Evolutionary conservation across 2,888 invertebrate genomes (phyloP).

Genomic region (Acheta domesticus): DNA sequence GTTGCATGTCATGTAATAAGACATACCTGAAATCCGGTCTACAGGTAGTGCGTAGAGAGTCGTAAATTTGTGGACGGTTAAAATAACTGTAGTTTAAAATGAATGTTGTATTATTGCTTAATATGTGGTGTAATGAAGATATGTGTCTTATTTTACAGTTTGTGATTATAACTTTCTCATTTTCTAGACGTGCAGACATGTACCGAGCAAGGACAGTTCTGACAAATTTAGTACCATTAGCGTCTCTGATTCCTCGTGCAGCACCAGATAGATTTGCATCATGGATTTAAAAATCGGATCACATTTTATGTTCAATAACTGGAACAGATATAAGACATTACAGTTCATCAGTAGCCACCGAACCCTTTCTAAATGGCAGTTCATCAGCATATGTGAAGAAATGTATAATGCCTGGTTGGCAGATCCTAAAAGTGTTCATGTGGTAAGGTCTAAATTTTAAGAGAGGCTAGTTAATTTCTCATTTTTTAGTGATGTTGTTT

Average conservation of each 20-base stretch:
- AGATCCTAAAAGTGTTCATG: conserved; percentile 92
- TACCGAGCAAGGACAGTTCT: conserved; percentile 75
- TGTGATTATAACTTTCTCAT: too few species aligned
- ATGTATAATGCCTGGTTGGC: conserved; percentile 96
- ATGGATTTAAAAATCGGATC: conserved; percentile 60
- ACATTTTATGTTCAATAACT: conserved; percentile 37
- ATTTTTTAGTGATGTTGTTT: neutral
- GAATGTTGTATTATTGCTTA: too few species aligned
- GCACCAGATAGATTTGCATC: conserved; percentile 69
- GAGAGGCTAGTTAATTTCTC: neutral
- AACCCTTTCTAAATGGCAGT: conserved; percentile 94
- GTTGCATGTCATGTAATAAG: neutral
- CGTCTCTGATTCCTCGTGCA: conserved; percentile 47
- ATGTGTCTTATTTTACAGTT: too few species aligned
- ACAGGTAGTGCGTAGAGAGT: too few species aligned
- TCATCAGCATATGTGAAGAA: conserved; percentile 92
- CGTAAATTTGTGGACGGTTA: too few species aligned
- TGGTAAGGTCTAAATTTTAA: conserved; percentile 61
- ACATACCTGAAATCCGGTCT: neutral
- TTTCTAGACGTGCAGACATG: conserved; percentile 52
- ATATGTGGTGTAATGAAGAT: too few species aligned
- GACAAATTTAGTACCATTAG: conserved; percentile 61
- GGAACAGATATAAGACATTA: conserved; percentile 48
- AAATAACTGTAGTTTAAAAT: too few species aligned
- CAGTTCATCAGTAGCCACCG: conserved; percentile 63